Evolutionary conservation across 2,888 invertebrate species (phyloP).

Genomic region (Cataglyphis rosenhaueri): DNA sequence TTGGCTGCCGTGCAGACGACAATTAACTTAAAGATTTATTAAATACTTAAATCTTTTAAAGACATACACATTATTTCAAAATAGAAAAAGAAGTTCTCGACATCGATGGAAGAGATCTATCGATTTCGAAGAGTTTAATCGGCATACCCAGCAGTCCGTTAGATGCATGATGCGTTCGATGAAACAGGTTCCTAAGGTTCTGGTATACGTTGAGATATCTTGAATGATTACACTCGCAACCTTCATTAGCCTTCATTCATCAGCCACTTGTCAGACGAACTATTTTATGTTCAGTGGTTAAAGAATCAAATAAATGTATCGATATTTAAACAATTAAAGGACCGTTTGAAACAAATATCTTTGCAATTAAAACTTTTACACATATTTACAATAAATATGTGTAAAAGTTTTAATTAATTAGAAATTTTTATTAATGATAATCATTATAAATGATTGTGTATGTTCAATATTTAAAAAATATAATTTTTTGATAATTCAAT

Average conservation of each 20-base stretch:
- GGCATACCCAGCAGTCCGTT: conserved; percentile 3
- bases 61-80: not conserved
- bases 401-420: too few relatives aligned
- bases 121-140: conserved; percentile 15
- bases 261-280: conserved; percentile 47
- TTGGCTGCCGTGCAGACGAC: not conserved
- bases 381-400: not conserved
- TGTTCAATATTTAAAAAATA: too few relatives aligned
- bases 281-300: conserved; percentile 24
- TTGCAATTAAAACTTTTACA: not conserved
- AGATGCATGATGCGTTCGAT: conserved; percentile 10
- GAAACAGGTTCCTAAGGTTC: conserved; percentile 65
- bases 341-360: not conserved
- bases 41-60: not conserved
- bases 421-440: too few relatives aligned
- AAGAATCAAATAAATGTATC: not conserved
- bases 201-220: conserved; percentile 51
- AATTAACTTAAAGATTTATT: not conserved
- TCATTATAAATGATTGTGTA: too few relatives aligned
- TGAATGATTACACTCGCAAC: conserved; percentile 64
- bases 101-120: conserved; percentile 1
- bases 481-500: too few relatives aligned
- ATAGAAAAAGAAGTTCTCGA: not conserved
- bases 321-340: not conserved
- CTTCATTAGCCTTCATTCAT: conserved; percentile 70